Evolutionary conservation across 2,113 vertebrate genomes (phyloP), one percentile per base, ranked within the genome.

Genomic region (Blennius ocellaris): DNA sequence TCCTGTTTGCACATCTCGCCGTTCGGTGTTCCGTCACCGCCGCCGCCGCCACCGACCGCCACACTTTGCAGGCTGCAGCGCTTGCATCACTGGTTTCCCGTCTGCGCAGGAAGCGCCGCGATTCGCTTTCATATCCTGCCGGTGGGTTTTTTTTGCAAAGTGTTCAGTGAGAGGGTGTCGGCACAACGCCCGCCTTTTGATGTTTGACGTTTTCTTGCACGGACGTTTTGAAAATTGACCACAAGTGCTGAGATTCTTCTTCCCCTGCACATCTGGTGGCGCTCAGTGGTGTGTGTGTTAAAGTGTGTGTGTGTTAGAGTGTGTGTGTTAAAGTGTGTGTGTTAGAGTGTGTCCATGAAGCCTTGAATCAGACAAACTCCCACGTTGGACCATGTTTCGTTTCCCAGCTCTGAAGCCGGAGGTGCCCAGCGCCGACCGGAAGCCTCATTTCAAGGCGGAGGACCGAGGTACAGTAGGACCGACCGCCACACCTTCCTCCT

Each of bases 351-450:
- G 38, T 76, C 14, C 81, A 37, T 12, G 40, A 40, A 64, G 48
- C 44, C 44, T 58, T 65, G 12, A 53, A 21, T 53, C 47, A 30
- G 43, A 54, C 78, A 8, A 9, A 16, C 43, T 17, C 5, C 21
- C 56, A 8, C 39, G 3, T 39, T 39, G 54, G 16, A 90, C 73
- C 66, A 91, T 80, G 85, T 89, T 89, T 89, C 82, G 14, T 80
- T 90, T 92, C 85, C 78, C 78, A 99, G 97, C 88, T 87, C 87
- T 84, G 62, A 98, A 95, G 82, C 95, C 96, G 9, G 97, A 98
- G 11, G 80, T 95, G 63, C 86, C 93, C 39, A 16, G 79, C 66
- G 73, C 81, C 51, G 96, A 98, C 76, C 97, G 92, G 89, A 97
- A 95, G 64, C 92, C 93, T 41, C 79, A 90, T 75, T 38, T 85